These are phyloP conservation scores for Pammene aurita DNA, from an alignment of 2,888 invertebrate genomes.

Conservation along the genomic window DNA sequence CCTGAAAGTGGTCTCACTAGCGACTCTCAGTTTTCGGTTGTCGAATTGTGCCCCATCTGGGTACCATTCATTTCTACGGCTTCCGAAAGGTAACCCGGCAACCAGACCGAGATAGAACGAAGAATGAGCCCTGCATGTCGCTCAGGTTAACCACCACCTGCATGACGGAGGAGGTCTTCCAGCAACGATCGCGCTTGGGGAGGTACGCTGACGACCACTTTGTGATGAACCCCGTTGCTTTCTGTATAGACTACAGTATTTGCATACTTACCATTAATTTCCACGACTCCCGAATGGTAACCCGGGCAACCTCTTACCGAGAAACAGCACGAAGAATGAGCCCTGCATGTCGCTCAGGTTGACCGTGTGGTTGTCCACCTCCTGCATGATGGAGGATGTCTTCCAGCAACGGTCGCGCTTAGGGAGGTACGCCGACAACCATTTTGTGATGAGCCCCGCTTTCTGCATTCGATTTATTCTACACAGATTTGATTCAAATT, in stretches of 20 bases:
- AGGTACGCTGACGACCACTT: constrained; percentile 92
- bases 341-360: constrained; percentile 96
- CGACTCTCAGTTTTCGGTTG: too few relatives aligned
- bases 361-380: constrained; percentile 93
- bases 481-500: not conserved
- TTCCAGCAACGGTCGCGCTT: constrained; percentile 91
- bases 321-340: constrained; percentile 91
- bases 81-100: too few relatives aligned
- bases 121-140: constrained; percentile 97
- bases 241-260: constrained; percentile 82
- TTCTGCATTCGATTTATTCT: constrained; percentile 92
- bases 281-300: too few relatives aligned
- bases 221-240: constrained; percentile 91
- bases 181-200: constrained; percentile 91
- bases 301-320: constrained; percentile 85
- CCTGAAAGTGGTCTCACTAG: too few relatives aligned
- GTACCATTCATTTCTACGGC: too few relatives aligned
- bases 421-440: constrained; percentile 90
- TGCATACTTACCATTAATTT: too few relatives aligned
- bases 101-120: constrained; percentile 90
- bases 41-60: too few relatives aligned
- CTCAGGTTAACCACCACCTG: constrained; percentile 93
- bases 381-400: constrained; percentile 85
- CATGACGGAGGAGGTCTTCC: constrained; percentile 85
- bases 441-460: constrained; percentile 92